A percentile compares a stretch with the other conserved stretches of the same genome.
Evolutionary conservation across 2,797 vertebrate genomes (phyloP).

Genomic region (Thamnophis elegans): DNA sequence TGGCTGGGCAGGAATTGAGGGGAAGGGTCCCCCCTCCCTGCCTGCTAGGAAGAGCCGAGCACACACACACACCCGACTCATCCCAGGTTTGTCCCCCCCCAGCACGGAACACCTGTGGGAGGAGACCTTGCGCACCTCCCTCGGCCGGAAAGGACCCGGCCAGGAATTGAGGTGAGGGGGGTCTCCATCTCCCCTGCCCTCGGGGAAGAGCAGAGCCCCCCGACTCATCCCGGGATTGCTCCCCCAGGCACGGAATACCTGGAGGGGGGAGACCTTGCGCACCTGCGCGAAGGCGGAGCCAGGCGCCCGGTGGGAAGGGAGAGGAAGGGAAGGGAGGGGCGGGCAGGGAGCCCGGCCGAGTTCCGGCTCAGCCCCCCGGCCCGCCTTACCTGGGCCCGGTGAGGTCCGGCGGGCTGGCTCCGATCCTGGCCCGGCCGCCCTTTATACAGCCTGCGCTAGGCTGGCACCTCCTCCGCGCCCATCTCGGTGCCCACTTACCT

Average conservation of each 20-base stretch:
- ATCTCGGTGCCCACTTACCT: constrained; percentile 15
- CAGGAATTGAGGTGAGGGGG: neutral
- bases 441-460: neutral
- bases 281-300: neutral
- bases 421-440: neutral
- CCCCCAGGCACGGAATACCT: neutral
- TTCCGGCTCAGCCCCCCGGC: neutral
- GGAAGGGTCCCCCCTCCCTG: neutral
- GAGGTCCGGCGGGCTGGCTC: neutral
- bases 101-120: neutral
- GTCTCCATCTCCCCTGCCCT: neutral
- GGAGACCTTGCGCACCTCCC: neutral
- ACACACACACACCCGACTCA: too few relatives aligned
- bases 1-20: too few relatives aligned
- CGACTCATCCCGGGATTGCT: neutral
- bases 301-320: neutral
- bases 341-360: neutral
- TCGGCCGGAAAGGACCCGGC: neutral
- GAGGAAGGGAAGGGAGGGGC: too few relatives aligned
- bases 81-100: neutral
- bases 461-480: constrained; percentile 45
- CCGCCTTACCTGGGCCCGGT: neutral
- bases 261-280: neutral
- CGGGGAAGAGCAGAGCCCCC: too few relatives aligned
- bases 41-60: neutral